Evolutionary conservation across 2,113 vertebrate genomes (phyloP).

Genomic region (Notarius lentiginosus): DNA sequence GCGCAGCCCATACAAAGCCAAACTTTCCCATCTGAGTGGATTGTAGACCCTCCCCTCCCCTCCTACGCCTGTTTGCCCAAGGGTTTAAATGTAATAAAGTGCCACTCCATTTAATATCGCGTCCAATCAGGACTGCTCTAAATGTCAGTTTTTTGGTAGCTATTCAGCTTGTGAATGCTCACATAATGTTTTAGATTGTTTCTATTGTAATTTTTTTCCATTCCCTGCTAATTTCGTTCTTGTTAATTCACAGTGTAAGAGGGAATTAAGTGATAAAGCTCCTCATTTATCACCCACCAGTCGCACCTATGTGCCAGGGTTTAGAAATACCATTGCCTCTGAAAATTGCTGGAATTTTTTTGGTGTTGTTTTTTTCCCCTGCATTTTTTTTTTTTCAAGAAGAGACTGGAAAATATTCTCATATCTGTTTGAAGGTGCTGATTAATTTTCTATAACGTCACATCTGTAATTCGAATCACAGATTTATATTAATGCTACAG

Average conservation of each 20-base stretch:
- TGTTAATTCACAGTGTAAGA: constrained; percentile 12
- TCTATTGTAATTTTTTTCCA: constrained; percentile 6
- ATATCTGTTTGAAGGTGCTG: not conserved
- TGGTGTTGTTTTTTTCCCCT: not conserved
- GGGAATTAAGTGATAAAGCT: constrained; percentile 25
- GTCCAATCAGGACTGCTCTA: constrained; percentile 63
- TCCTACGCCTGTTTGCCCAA: constrained; percentile 30
- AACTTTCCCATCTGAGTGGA: constrained; percentile 63
- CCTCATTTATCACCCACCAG: constrained; percentile 7
- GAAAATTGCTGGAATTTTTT: not conserved
- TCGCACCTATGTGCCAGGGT: not conserved
- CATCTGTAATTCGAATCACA: not conserved
- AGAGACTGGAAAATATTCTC: not conserved
- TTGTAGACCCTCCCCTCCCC: constrained; percentile 49
- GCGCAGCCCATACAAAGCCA: constrained; percentile 38
- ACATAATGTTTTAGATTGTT: constrained; percentile 19
- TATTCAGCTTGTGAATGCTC: constrained; percentile 27
- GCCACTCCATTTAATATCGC: constrained; percentile 57
- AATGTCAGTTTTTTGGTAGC: constrained; percentile 66
- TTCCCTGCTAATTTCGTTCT: constrained; percentile 11
- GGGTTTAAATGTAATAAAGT: constrained; percentile 55
- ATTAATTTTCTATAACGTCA: not conserved
- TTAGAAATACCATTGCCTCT: not conserved
- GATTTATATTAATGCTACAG: not conserved
- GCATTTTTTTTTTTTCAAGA: not conserved